A percentile compares a stretch with the other conserved stretches of the same genome.
These are phyloP conservation scores for Crocuta crocuta DNA, from an alignment of 2,113 vertebrate genomes.

Conservation along the genomic window DNA sequence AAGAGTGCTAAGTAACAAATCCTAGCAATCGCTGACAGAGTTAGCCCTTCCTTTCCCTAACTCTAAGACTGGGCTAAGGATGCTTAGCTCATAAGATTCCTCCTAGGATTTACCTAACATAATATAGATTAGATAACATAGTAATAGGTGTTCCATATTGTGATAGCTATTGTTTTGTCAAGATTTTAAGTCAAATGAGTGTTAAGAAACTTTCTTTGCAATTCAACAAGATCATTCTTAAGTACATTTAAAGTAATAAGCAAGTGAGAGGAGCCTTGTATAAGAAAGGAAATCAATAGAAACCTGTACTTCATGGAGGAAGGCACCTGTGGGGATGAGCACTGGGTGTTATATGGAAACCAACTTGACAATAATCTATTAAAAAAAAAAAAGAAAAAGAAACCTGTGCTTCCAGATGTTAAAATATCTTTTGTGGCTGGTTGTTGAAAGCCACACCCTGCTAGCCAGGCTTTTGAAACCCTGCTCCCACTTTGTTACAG, in stretches of 20 bases:
- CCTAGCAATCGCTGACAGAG: neutral
- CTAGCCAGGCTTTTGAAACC: neutral
- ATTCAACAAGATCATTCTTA: neutral
- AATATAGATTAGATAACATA: neutral
- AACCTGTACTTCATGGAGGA: no score
- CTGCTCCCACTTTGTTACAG: neutral
- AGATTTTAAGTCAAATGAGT: slow-evolving; percentile 1
- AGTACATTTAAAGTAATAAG: neutral
- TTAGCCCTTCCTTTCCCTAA: neutral
- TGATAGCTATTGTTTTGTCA: neutral
- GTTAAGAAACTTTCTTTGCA: neutral
- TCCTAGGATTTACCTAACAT: neutral
- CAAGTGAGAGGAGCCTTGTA: neutral
- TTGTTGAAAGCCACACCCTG: neutral
- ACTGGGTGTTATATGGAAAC: no score
- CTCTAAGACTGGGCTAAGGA: neutral
- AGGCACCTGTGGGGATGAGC: no score
- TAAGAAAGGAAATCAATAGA: neutral
- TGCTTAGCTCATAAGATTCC: neutral
- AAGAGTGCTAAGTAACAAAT: neutral
- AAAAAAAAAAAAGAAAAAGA: neutral
- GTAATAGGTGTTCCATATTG: neutral
- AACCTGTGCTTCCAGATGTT: no score
- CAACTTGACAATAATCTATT: no score
- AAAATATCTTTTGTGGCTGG: neutral